Evolutionary conservation across 64 coral and sea anemone genomes (phyloP), one percentile per base, ranked within the genome.

Genomic region (Montipora efflorescens): DNA sequence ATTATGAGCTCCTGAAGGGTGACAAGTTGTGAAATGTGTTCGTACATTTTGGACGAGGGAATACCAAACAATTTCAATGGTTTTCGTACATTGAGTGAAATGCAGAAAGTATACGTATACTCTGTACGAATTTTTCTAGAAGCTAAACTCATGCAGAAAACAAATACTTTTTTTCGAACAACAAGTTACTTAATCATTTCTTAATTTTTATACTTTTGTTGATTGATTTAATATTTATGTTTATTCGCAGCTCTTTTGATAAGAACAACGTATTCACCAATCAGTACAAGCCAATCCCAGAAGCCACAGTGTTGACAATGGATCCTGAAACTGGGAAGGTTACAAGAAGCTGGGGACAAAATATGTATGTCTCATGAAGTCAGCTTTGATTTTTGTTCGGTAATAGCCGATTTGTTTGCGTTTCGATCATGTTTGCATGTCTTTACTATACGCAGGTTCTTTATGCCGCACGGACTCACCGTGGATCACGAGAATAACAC

Each of bases 391-490:
- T 84, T 66, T 44, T 84, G 8, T n/a, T 11, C 14, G 4, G 4
- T 12, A 12, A 16, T 4, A 21, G 21, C 68, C 21, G 68, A 15
- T 71, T 21, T 5, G 68, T 23, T 14, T 8, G 1, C 25, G 43
- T 53, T 22, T 23, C 16, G 48, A 2, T 21, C n/a, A 55, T 59
- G 15, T 59, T 18, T 83, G 23, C 9, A 13, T 13, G 18, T 83
- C 8, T 61, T 59, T 46, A 20, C 22, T 84, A 20, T 44, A 44
- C 19, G 47, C 80, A 99, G 97, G 97, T 99, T 99, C 79, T 94
- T 90, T 81, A 80, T 99, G 50, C 97, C 97, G 28, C 97, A 99
- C 74, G 97, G 97, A 44, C 69, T 99, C 23, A 92, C 94, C 3
- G 16, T 99, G 18, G 97, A 99, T 74, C 75, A 90, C 22, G 2